These are phyloP conservation scores for Scolopax rusticola DNA, from an alignment of 2,797 vertebrate genomes.

Conservation along the genomic window DNA sequence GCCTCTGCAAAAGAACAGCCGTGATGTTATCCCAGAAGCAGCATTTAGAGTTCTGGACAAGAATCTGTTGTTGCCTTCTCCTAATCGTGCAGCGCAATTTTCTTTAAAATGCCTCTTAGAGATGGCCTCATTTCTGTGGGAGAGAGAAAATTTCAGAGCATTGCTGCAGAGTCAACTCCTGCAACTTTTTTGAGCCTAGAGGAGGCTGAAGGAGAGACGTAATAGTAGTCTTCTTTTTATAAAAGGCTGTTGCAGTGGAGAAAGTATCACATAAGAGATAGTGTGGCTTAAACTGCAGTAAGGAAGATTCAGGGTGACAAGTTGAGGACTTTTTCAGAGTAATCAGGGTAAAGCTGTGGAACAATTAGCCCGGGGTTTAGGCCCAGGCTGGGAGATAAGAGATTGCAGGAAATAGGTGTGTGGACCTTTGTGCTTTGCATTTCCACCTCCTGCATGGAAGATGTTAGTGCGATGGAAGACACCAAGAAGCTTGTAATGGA, in stretches of 20 bases:
- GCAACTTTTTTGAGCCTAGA: not conserved
- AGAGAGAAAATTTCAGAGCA: not conserved
- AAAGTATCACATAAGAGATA: not conserved
- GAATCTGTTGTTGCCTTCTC: not conserved
- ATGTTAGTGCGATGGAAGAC: not conserved
- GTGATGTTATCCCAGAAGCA: not conserved
- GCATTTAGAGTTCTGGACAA: not conserved
- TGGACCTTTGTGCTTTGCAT: not conserved
- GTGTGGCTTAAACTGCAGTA: not conserved
- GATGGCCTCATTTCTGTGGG: not conserved
- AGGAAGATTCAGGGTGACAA: not conserved
- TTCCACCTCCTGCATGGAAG: not conserved
- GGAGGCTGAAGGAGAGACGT: not conserved
- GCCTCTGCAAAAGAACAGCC: not conserved
- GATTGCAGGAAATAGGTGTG: not conserved
- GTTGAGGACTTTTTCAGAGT: not conserved
- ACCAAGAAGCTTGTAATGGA: not conserved
- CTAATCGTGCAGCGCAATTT: not conserved
- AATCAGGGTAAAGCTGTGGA: not conserved
- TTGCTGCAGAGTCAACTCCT: accelerated
- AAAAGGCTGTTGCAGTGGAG: not conserved
- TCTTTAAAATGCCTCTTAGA: not conserved
- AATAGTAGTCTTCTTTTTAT: not conserved
- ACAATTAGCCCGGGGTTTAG: not conserved
- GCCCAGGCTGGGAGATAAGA: not conserved